Evolutionary conservation across 2,113 vertebrate genomes (phyloP).

Genomic region (Murina feae): DNA sequence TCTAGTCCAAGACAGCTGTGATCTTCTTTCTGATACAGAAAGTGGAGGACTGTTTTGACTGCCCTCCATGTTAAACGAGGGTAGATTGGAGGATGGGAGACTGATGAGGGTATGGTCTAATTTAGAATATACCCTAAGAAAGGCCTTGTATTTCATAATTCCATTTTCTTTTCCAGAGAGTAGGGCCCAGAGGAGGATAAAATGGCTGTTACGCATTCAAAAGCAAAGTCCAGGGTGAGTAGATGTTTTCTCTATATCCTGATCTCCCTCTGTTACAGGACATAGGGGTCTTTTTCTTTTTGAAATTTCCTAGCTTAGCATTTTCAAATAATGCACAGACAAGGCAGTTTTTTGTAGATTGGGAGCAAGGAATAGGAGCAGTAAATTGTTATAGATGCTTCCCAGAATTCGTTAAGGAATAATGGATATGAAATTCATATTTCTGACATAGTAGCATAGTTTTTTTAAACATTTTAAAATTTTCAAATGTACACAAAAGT

Average conservation of each 20-base stretch:
- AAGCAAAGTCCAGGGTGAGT: constrained; percentile 34
- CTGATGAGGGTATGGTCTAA: background rate
- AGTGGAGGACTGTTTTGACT: background rate
- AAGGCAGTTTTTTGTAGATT: background rate
- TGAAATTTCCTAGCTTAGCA: background rate
- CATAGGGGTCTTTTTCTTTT: constrained; percentile 22
- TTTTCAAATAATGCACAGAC: constrained; percentile 9
- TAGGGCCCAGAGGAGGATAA: constrained; percentile 6
- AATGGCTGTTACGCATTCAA: constrained; percentile 18
- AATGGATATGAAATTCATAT: background rate
- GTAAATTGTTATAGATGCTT: background rate
- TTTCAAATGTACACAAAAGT: background rate
- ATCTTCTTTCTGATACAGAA: constrained; percentile 19
- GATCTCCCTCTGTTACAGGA: constrained; percentile 18
- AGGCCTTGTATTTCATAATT: background rate
- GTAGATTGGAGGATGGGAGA: background rate
- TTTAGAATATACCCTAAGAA: background rate
- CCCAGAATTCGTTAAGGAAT: background rate
- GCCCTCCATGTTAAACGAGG: background rate
- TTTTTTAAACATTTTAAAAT: background rate
- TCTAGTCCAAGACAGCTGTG: background rate
- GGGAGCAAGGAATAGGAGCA: background rate
- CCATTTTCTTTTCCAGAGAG: constrained; percentile 41
- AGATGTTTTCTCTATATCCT: background rate
- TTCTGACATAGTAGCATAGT: background rate